Evolutionary conservation across 2,797 vertebrate species (phyloP).

Genomic region (Sorex maritimensis): DNA sequence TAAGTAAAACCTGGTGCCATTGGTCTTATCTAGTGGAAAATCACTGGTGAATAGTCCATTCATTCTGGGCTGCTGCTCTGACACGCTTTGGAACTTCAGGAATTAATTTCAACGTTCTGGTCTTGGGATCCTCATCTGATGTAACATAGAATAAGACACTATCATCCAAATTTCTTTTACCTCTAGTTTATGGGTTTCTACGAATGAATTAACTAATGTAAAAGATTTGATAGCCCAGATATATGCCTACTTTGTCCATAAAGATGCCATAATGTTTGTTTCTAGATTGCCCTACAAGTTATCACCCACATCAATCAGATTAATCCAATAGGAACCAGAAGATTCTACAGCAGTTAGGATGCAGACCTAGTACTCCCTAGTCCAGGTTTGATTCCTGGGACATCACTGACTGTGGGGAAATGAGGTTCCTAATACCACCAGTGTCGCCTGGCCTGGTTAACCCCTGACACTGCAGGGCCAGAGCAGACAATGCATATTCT

Average conservation of each 20-base stretch:
- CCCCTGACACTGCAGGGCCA: too few relatives aligned
- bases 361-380: too few relatives aligned
- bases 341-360: too few relatives aligned
- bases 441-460: too few relatives aligned
- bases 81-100: neutral
- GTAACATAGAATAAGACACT: neutral
- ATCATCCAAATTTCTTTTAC: slow-evolving; percentile 29
- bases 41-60: neutral
- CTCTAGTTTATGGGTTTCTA: neutral
- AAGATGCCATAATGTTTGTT: neutral
- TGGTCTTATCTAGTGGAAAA: neutral
- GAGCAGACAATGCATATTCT: too few relatives aligned
- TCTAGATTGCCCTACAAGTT: neutral
- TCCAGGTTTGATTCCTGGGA: too few relatives aligned
- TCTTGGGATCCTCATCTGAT: neutral
- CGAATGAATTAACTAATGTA: neutral
- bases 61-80: neutral
- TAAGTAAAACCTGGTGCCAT: neutral
- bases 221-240: neutral
- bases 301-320: neutral
- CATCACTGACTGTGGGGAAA: too few relatives aligned
- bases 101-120: neutral
- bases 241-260: neutral
- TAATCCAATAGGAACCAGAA: neutral
- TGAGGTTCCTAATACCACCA: too few relatives aligned